phyloP scores from a whole-genome alignment of 2,797 vertebrate species.

The Simalia tracyae region DNA sequence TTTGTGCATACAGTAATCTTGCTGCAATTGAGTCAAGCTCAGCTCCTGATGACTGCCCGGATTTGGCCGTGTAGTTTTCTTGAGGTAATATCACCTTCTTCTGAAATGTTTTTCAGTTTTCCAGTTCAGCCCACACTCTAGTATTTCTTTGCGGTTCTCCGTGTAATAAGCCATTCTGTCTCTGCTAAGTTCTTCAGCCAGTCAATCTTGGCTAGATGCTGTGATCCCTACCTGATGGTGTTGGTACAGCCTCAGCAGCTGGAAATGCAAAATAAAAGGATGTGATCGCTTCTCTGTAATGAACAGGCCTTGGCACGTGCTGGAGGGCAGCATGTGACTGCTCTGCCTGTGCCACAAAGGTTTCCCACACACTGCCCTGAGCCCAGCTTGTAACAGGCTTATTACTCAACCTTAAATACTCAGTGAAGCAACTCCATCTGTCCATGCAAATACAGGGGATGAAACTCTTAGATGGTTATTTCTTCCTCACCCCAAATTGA shows the following conservation, averaged over 20 bases:
- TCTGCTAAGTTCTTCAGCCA: neutral
- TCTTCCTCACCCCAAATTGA: neutral
- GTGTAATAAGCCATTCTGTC: neutral
- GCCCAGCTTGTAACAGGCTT: neutral
- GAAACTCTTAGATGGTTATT: neutral
- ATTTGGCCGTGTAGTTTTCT: no score
- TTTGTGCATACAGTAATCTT: no score
- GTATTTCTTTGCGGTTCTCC: neutral
- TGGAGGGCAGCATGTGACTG: neutral
- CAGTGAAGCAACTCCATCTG: neutral
- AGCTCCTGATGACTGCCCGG: no score
- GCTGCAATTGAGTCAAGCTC: no score
- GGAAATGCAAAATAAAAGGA: neutral
- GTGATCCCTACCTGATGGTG: neutral
- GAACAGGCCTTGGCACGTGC: neutral
- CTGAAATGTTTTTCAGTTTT: no score
- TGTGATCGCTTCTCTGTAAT: neutral
- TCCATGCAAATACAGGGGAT: neutral
- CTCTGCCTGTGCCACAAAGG: neutral
- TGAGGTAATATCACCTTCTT: no score
- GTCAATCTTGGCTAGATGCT: neutral
- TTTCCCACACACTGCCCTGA: neutral
- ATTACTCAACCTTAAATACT: conserved; percentile 7
- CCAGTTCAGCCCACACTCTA: no score
- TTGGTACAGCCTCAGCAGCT: neutral